A percentile compares a stretch with the other conserved stretches of the same genome.
Evolutionary conservation across 2,888 invertebrate species (phyloP).

Genomic region (Patella depressa): DNA sequence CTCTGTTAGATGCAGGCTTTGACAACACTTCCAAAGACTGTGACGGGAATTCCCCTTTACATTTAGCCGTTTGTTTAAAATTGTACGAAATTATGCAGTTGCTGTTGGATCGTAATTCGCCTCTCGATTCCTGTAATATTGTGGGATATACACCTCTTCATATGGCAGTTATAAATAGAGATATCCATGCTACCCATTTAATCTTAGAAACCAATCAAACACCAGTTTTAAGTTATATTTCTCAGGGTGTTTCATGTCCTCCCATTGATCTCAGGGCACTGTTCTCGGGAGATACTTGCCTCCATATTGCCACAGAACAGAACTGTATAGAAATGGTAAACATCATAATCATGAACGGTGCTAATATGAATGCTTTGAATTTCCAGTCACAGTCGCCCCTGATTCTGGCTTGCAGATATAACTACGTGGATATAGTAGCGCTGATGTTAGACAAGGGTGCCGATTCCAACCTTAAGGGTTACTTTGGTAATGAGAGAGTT

Average conservation of each 20-base stretch:
- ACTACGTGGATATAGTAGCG: constrained; percentile 15
- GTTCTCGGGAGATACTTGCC: constrained; percentile 23
- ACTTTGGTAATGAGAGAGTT: constrained; percentile 20
- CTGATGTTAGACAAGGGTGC: constrained; percentile 15
- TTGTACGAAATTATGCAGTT: constrained; percentile 22
- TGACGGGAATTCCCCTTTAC: constrained; percentile 19
- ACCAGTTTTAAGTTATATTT: neutral
- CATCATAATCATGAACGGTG: constrained; percentile 13
- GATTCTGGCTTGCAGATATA: constrained; percentile 17
- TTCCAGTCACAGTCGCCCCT: constrained; percentile 20
- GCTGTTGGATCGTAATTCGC: constrained; percentile 14
- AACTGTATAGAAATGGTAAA: constrained; percentile 21
- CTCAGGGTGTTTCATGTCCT: constrained; percentile 12
- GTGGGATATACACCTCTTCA: constrained; percentile 20
- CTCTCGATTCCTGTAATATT: constrained; percentile 14
- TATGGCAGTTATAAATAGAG: constrained; percentile 18
- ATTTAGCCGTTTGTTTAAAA: constrained; percentile 14
- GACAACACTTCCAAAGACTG: constrained; percentile 18
- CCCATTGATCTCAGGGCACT: constrained; percentile 20
- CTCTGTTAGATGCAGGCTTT: constrained; percentile 19
- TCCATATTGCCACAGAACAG: constrained; percentile 24
- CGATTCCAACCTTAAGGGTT: constrained; percentile 18
- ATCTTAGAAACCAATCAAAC: constrained; percentile 14
- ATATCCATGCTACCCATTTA: constrained; percentile 18
- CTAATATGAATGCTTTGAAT: constrained; percentile 17